Percentiles rank a stretch among this genome's conserved stretches.
These are phyloP conservation scores for Sturnira hondurensis DNA, from an alignment of 2,113 vertebrate genomes.

Conservation along the genomic window DNA sequence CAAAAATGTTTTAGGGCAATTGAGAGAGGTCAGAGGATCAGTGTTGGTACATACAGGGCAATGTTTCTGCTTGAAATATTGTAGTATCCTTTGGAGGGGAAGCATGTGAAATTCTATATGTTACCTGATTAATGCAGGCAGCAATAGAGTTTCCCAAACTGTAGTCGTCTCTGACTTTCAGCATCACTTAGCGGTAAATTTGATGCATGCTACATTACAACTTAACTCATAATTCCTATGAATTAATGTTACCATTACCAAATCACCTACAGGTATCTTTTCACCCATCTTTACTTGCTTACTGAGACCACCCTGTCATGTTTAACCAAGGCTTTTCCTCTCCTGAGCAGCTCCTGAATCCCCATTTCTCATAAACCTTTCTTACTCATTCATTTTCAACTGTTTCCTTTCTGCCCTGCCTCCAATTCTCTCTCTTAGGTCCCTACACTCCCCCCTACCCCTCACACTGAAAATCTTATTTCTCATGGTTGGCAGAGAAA, in stretches of 20 bases:
- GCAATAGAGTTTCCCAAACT: not conserved
- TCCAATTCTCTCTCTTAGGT: not conserved
- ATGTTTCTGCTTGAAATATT: constrained; percentile 73
- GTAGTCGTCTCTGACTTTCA: not conserved
- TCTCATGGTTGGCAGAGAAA: not conserved
- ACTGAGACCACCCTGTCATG: not conserved
- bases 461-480: not conserved
- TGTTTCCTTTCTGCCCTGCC: not conserved
- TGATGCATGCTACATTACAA: not conserved
- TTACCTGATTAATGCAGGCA: constrained; percentile 73
- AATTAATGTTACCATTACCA: not conserved
- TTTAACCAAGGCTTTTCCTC: not conserved
- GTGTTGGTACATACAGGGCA: constrained; percentile 69
- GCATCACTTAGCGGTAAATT: not conserved
- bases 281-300: not conserved
- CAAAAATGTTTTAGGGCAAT: constrained; percentile 73
- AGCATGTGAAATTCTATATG: constrained; percentile 70
- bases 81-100: constrained; percentile 55
- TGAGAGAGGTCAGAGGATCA: constrained; percentile 65
- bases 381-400: not conserved
- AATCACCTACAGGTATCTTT: not conserved
- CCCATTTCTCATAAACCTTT: not conserved
- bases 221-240: not conserved
- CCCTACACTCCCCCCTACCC: accelerated
- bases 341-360: not conserved